These are phyloP conservation scores for Lampris megalopsis DNA, from an alignment of 2,113 vertebrate genomes.

Conservation along the genomic window DNA sequence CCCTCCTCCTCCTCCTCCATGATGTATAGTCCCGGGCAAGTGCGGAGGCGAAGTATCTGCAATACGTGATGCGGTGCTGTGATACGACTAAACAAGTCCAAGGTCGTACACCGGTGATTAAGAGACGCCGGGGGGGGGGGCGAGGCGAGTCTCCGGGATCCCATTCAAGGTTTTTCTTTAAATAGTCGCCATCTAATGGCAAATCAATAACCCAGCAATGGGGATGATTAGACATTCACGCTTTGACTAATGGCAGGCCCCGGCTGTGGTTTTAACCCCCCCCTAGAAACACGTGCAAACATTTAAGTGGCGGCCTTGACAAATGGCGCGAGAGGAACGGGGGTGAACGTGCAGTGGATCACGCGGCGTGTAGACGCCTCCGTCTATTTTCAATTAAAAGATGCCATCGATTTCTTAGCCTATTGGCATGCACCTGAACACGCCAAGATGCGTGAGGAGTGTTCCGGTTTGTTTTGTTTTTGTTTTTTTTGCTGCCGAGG, in stretches of 20 bases:
- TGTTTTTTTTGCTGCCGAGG: conserved; percentile 43
- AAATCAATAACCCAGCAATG: conserved; percentile 71
- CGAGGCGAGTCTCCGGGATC: conserved; percentile 34
- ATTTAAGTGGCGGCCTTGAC: conserved; percentile 40
- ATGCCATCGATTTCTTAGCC: conserved; percentile 70
- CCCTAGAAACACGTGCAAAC: conserved; percentile 25
- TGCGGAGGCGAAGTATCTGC: conserved; percentile 35
- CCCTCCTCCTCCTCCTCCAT: background rate
- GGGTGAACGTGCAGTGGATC: conserved; percentile 70
- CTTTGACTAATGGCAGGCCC: conserved; percentile 78
- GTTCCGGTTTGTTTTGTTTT: conserved; percentile 45
- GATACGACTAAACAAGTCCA: conserved; percentile 65
- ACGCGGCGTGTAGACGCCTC: conserved; percentile 73
- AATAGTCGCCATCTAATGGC: conserved; percentile 77
- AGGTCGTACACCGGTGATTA: conserved; percentile 67
- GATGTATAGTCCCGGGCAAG: conserved; percentile 53
- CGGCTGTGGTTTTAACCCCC: conserved; percentile 40
- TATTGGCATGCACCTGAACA: conserved; percentile 75
- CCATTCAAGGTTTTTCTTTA: conserved; percentile 68
- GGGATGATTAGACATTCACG: conserved; percentile 80
- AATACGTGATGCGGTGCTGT: conserved; percentile 46
- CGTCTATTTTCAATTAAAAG: conserved; percentile 81
- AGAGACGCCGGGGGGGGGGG: conserved; percentile 34
- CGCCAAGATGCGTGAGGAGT: conserved; percentile 63
- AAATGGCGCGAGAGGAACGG: conserved; percentile 5